A percentile compares a stretch with the other conserved stretches of the same genome.
phyloP scores from a whole-genome alignment of 2,888 invertebrate genomes.

The Monochamus alternatus region DNA sequence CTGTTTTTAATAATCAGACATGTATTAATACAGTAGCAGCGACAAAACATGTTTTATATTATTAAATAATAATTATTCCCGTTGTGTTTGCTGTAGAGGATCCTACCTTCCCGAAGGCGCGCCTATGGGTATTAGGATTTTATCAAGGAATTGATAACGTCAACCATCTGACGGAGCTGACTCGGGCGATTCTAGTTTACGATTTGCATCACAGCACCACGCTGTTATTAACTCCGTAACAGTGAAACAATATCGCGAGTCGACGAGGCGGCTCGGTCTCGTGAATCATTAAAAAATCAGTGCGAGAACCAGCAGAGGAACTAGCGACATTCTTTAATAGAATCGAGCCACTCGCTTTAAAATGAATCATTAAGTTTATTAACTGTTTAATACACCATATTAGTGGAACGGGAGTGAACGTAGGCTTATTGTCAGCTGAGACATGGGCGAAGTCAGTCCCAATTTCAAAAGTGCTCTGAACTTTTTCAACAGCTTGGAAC shows the following conservation, averaged over 20 bases:
- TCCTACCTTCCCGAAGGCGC: background rate
- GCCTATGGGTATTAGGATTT: slow-evolving; percentile 10
- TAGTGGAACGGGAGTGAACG: background rate
- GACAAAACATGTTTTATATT: too few species aligned
- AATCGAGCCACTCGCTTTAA: background rate
- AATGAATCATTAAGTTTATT: slow-evolving; percentile 32
- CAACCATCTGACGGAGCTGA: slow-evolving; percentile 33
- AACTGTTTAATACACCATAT: slow-evolving; percentile 21
- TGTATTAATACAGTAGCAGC: too few species aligned
- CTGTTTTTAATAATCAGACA: too few species aligned
- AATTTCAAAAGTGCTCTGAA: slow-evolving; percentile 48
- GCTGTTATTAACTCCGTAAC: background rate
- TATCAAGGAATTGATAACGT: slow-evolving; percentile 34
- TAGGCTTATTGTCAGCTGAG: slow-evolving; percentile 3
- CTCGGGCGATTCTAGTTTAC: slow-evolving; percentile 29
- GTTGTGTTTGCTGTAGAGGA: background rate
- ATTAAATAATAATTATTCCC: too few species aligned
- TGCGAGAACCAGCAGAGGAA: slow-evolving; percentile 14
- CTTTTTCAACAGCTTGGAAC: slow-evolving; percentile 49
- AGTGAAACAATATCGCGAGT: slow-evolving; percentile 15
- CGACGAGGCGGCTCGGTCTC: background rate
- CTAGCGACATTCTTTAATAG: slow-evolving; percentile 11
- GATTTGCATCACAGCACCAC: slow-evolving; percentile 21
- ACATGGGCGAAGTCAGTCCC: slow-evolving; percentile 30
- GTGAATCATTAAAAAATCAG: slow-evolving; percentile 16